These are phyloP conservation scores for Drosophila parvula DNA, from an alignment of 1,140 invertebrate genomes.

Conservation along the genomic window DNA sequence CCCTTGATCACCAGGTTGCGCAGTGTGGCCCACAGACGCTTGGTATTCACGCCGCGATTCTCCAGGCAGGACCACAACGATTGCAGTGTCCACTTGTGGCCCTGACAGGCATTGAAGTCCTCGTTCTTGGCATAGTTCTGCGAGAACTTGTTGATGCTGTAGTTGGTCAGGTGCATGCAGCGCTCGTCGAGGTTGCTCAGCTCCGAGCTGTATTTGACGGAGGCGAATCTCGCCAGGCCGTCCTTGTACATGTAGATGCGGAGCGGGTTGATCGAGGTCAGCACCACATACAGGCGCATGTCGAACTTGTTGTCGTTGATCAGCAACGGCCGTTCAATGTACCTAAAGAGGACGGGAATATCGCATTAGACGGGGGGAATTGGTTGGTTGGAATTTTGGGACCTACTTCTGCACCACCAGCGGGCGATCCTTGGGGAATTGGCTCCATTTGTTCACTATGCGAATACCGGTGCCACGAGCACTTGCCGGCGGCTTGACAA, in stretches of 20 bases:
- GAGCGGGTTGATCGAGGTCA: constrained; percentile 97
- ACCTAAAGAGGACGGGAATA: constrained; percentile 79
- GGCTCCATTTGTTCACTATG: constrained; percentile 96
- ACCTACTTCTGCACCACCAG: constrained; percentile 92
- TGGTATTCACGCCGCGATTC: constrained; percentile 89
- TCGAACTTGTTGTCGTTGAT: constrained; percentile 98
- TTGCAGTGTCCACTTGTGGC: constrained; percentile 95
- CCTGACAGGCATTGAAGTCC: constrained; percentile 92
- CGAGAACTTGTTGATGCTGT: constrained; percentile 97
- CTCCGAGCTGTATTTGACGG: constrained; percentile 94
- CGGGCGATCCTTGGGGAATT: constrained; percentile 95
- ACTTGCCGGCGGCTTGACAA: constrained; percentile 95
- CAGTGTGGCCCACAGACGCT: constrained; percentile 91
- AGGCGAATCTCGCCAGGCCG: constrained; percentile 96
- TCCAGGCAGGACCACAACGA: constrained; percentile 90
- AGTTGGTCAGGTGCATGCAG: constrained; percentile 99
- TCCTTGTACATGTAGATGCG: constrained; percentile 97
- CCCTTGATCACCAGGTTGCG: constrained; percentile 93
- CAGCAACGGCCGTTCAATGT: constrained; percentile 93
- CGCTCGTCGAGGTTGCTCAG: constrained; percentile 92
- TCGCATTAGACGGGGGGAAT: not conserved
- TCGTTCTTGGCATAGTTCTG: constrained; percentile 94
- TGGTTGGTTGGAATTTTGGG: too few relatives aligned
- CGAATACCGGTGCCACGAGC: constrained; percentile 97
- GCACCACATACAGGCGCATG: constrained; percentile 96